Percentiles rank a stretch among this genome's conserved stretches.
These are phyloP conservation scores for Glaucomys volans DNA, from an alignment of 2,113 vertebrate genomes.

Conservation along the genomic window DNA sequence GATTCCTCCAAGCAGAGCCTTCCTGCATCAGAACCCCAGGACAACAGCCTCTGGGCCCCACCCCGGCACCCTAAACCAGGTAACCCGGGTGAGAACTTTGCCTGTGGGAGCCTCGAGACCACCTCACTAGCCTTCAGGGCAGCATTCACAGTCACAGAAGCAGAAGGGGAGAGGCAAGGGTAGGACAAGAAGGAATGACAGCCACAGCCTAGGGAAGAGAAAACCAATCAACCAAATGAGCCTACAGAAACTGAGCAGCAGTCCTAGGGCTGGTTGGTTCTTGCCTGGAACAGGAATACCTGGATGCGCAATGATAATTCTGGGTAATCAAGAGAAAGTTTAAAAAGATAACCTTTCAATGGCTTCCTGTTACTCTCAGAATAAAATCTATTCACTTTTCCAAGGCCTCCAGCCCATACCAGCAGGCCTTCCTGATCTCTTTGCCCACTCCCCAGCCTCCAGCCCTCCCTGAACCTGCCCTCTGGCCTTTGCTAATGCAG, in stretches of 20 bases:
- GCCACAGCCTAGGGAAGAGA: not conserved
- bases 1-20: not conserved
- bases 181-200: not conserved
- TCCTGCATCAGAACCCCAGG: not conserved
- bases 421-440: not conserved
- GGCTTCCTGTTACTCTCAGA: conserved; percentile 32
- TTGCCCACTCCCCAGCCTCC: not conserved
- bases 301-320: not conserved
- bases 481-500: not conserved
- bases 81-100: not conserved
- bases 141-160: not conserved
- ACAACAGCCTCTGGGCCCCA: not conserved
- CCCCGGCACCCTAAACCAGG: fast-evolving
- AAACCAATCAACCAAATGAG: not conserved
- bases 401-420: not conserved
- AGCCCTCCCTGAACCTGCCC: not conserved
- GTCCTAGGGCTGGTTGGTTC: not conserved
- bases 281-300: not conserved
- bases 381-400: not conserved
- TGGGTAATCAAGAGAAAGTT: conserved; percentile 26
- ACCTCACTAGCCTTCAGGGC: not conserved
- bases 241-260: not conserved
- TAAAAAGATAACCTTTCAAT: conserved; percentile 4
- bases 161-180: not conserved
- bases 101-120: not conserved